Evolutionary conservation across 2,113 vertebrate genomes (phyloP).

Genomic region (Paedocypris sp.): DNA sequence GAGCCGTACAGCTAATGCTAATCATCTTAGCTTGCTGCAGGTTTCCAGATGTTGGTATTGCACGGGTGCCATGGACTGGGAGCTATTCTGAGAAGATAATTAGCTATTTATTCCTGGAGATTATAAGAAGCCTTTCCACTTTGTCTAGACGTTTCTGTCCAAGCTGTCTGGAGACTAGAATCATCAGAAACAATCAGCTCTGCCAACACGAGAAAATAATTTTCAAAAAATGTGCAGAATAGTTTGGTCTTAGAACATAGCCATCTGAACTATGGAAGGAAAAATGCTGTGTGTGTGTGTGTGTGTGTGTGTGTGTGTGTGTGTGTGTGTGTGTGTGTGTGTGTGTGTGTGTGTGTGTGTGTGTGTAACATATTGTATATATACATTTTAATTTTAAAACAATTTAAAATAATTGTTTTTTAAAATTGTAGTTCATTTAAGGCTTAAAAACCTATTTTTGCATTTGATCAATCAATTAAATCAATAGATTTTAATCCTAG

Average conservation of each 20-base stretch:
- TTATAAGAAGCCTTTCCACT: background rate
- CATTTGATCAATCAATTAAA: no score
- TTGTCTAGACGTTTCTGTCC: constrained; percentile 4
- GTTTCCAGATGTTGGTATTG: constrained; percentile 24
- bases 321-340: no score
- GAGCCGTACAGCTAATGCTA: background rate
- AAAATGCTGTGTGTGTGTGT: background rate
- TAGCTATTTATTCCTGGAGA: constrained; percentile 12
- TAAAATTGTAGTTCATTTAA: no score
- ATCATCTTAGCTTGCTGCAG: background rate
- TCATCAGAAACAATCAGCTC: no score
- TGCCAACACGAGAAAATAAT: no score
- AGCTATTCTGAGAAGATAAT: constrained; percentile 21
- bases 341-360: no score
- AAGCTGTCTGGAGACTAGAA: constrained; percentile 2
- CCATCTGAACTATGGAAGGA: background rate
- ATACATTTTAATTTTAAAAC: no score
- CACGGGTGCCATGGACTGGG: background rate
- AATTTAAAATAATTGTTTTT: no score
- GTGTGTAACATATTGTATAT: no score
- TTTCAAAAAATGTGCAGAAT: no score
- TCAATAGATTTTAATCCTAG: no score
- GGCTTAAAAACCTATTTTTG: no score
- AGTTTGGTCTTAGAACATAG: background rate
- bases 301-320: background rate